Percentiles rank a stretch among this genome's conserved stretches.
These are phyloP conservation scores for Spilogale gracilis DNA, from an alignment of 2,113 vertebrate genomes.

Conservation along the genomic window DNA sequence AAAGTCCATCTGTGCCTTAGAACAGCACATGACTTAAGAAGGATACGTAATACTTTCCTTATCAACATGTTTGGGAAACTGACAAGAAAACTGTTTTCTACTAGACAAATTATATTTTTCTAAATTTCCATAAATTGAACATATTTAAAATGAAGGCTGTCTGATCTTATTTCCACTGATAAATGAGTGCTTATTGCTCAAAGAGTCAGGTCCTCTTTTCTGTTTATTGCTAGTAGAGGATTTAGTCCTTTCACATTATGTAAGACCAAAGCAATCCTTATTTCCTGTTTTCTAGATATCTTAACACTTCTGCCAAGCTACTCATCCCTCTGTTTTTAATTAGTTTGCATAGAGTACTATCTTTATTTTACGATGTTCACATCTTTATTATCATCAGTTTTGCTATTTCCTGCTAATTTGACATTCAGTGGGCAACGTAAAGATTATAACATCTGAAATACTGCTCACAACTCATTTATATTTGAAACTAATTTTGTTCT, in stretches of 20 bases:
- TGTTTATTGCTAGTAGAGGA: constrained; percentile 34
- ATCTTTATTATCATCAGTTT: constrained; percentile 41
- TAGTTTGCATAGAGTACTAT: neutral
- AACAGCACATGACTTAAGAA: neutral
- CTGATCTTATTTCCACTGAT: constrained; percentile 47
- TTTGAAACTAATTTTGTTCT: neutral
- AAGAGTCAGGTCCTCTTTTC: neutral
- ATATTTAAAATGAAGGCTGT: neutral
- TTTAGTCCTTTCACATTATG: constrained; percentile 57
- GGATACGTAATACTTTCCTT: neutral
- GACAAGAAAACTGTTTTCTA: constrained; percentile 14
- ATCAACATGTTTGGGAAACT: neutral
- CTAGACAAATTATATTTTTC: constrained; percentile 14
- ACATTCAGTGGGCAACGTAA: neutral
- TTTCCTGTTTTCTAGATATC: constrained; percentile 77
- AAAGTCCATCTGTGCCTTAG: neutral
- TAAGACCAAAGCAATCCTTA: constrained; percentile 37
- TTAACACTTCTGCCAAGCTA: constrained; percentile 64
- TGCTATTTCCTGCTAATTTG: constrained; percentile 41
- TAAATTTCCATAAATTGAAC: constrained; percentile 39
- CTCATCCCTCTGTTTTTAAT: constrained; percentile 63
- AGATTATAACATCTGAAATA: constrained; percentile 41
- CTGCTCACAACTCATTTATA: neutral
- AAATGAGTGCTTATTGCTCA: neutral
- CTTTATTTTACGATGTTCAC: constrained; percentile 12